A percentile compares a stretch with the other conserved stretches of the same genome.
phyloP scores from a whole-genome alignment of 2,797 vertebrate genomes.

The Myotis findleyi region DNA sequence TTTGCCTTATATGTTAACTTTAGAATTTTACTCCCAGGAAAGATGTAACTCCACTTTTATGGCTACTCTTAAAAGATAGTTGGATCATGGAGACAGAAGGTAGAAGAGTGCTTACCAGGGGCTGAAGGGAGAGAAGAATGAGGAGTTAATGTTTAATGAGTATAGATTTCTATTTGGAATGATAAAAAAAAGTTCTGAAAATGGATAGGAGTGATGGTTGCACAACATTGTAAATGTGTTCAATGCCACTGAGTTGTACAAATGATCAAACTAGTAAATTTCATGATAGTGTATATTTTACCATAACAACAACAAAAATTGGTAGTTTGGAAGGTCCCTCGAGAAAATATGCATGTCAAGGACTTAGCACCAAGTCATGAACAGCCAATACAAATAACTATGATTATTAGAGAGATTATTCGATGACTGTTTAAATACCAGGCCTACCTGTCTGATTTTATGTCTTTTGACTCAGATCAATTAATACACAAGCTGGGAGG shows the following conservation, averaged over 20 bases:
- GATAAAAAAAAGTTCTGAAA: conserved; percentile 9
- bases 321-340: not conserved
- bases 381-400: not conserved
- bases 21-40: not conserved
- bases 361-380: not conserved
- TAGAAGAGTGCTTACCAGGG: not conserved
- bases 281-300: not conserved
- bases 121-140: not conserved
- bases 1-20: not conserved
- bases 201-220: not conserved
- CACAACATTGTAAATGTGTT: not conserved
- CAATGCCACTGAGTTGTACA: not conserved
- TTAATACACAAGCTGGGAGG: not conserved
- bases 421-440: not conserved
- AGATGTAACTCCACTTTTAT: not conserved
- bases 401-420: not conserved
- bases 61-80: not conserved
- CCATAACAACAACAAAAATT: not conserved
- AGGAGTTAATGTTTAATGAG: not conserved
- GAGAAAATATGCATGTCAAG: not conserved
- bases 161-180: not conserved
- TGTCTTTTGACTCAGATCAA: not conserved
- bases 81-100: not conserved
- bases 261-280: not conserved
- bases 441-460: not conserved